Conservation (phyloP, 2,888 invertebrate species). For the Drosophila fungiperda region DNA sequence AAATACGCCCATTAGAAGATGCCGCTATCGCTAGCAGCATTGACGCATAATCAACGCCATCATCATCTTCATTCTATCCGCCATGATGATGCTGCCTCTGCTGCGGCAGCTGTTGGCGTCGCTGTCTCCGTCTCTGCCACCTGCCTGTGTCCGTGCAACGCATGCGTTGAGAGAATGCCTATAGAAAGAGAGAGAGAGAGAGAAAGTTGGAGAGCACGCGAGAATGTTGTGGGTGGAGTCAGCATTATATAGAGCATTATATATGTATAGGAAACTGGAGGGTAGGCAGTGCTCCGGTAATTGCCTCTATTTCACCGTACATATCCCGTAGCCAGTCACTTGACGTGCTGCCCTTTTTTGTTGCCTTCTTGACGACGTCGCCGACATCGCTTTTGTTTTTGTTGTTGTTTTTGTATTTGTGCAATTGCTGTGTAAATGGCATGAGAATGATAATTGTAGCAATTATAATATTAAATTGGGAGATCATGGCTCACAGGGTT, state of each 20-base stretch:
- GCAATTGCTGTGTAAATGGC: conserved; percentile 82
- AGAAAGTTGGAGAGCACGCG: conserved; percentile 8
- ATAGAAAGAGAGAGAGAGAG: conserved; percentile 19
- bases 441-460: conserved; percentile 85
- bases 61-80: conserved; percentile 41
- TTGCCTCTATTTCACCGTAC: conserved; percentile 76
- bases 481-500: conserved; percentile 84
- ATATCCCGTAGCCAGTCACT: conserved; percentile 59
- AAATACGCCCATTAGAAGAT: conserved; percentile 71
- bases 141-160: conserved; percentile 28
- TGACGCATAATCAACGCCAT: conserved; percentile 55
- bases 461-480: conserved; percentile 85
- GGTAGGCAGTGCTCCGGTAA: conserved; percentile 65
- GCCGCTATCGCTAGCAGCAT: conserved; percentile 31
- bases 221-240: conserved; percentile 55
- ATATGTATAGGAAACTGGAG: conserved; percentile 28
- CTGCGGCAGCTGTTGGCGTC: conserved; percentile 8
- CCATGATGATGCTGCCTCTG: conserved; percentile 29
- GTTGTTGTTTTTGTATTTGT: conserved; percentile 57
- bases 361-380: conserved; percentile 44
- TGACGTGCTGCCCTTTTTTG: conserved; percentile 58
- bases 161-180: conserved; percentile 54
- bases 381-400: background rate
- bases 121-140: background rate
- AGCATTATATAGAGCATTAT: conserved; percentile 16